These are phyloP conservation scores for Parazoanthus atlanticus DNA, from an alignment of 92 coral and sea anemone species.

Conservation along the genomic window DNA sequence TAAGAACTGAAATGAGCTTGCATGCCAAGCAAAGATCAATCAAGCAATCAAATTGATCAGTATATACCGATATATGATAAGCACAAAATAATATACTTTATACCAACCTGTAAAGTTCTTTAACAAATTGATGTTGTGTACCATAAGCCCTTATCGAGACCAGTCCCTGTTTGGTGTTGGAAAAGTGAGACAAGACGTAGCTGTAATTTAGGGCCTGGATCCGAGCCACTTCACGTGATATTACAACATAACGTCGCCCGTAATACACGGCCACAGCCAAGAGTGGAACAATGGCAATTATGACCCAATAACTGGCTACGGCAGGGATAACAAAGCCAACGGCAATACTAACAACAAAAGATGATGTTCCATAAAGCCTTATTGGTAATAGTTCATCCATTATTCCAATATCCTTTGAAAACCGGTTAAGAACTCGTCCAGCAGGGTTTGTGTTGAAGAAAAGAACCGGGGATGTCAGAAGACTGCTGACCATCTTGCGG, in stretches of 20 bases:
- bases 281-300: neutral
- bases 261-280: neutral
- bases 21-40: too few species aligned
- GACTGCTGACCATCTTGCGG: too few species aligned
- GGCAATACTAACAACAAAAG: too few species aligned
- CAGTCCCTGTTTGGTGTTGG: conserved; percentile 3
- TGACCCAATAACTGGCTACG: neutral
- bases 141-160: neutral
- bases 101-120: conserved; percentile 18
- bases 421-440: too few species aligned
- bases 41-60: too few species aligned
- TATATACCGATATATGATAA: too few species aligned
- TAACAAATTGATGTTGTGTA: neutral
- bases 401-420: too few species aligned
- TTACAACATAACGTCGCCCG: neutral
- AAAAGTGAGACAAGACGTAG: neutral
- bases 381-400: too few species aligned
- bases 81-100: neutral
- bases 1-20: too few species aligned
- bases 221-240: conserved; percentile 15
- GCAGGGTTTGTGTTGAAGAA: too few species aligned
- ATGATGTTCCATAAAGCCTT: too few species aligned
- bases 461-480: too few species aligned
- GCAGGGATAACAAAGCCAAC: conserved; percentile 6
- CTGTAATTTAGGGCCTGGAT: conserved; percentile 26